Percentiles rank a stretch among this genome's conserved stretches.
Conservation (phyloP, 2,797 vertebrate genomes). For the Nannoperca obscura region DNA sequence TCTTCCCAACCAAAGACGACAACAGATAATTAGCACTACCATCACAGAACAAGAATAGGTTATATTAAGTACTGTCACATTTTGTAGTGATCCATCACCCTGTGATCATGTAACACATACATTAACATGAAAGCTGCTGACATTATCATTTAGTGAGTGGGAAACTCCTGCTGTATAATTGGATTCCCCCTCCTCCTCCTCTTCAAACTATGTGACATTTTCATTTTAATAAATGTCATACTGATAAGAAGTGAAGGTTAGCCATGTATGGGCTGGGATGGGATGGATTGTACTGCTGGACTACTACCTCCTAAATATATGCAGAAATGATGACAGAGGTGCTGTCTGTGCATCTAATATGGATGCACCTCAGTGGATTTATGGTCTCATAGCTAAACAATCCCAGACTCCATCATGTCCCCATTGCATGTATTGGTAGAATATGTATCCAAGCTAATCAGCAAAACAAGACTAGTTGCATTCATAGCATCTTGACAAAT, state of each 20-base stretch:
- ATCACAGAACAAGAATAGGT: conserved; percentile 1
- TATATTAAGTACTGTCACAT: conserved; percentile 6
- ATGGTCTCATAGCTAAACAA: background rate
- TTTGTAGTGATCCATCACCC: conserved; percentile 5
- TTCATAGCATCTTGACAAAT: background rate
- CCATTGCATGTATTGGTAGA: background rate
- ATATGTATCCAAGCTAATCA: background rate
- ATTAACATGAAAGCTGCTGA: conserved; percentile 87
- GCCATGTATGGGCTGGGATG: conserved; percentile 4
- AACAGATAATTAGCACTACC: conserved; percentile 21
- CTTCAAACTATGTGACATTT: conserved; percentile 88
- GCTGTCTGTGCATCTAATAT: conserved; percentile 73
- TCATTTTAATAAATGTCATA: conserved; percentile 90
- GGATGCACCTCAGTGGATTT: background rate
- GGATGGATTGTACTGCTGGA: background rate
- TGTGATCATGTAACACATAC: conserved; percentile 19
- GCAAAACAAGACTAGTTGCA: background rate
- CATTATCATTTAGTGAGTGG: conserved; percentile 82
- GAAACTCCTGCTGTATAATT: conserved; percentile 83
- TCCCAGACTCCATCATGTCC: background rate
- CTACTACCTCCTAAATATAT: background rate
- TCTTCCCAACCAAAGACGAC: background rate
- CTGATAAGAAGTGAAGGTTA: conserved; percentile 87
- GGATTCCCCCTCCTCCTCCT: conserved; percentile 74
- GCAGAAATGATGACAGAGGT: conserved; percentile 25